Evolutionary conservation across 2,888 invertebrate species (phyloP), one percentile per base, ranked within the genome.

Genomic region (Archips crataeganus): DNA sequence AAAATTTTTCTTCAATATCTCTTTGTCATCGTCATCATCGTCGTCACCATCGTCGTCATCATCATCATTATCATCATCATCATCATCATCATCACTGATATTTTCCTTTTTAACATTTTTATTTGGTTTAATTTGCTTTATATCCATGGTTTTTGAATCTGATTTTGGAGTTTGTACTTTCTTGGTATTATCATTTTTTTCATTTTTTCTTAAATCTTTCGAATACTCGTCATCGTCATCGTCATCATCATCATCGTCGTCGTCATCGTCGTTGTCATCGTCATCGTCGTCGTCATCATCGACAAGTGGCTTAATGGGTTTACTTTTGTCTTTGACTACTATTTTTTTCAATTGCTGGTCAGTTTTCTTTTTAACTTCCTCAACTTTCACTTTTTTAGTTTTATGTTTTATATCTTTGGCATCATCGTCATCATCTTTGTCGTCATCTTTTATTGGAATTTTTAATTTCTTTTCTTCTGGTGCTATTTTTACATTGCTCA

Each of bases 401-500:
- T 59, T 57, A 49, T 49, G 9, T 8, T 54, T n/a, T 11, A 8
- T 36, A 36, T 34, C 36, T 13, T 60, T 57, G 5, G 70, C 70
- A 65, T 74, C 71, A 59, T 82, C 78, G 15, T 80, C 78, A 13
- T 81, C 79, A 1, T 82, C 78, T 9, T 80, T 78, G n/a, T 81
- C 77, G 11, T 82, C 78, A 32, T 80, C 75, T 13, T 36, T 10
- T 49, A n/a, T 39, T n/a, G n/a, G 23, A 63, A 51, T 36, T 39
- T 75, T 65, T 45, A 39, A 49, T 61, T 76, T 65, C 72, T 75
- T 73, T 49, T n/a, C 6, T 59, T 72, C 60, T 42, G 74, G 9
- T 59, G 68, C 63, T 61, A 47, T 67, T 62, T 65, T 49, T 39
- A 39, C 34, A 72, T 67, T 54, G 63, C 71, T 75, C 77, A 69